Percentiles rank a stretch among this genome's conserved stretches.
Conservation (phyloP, 2,797 vertebrate genomes). For the Phoeniculus purpureus region DNA sequence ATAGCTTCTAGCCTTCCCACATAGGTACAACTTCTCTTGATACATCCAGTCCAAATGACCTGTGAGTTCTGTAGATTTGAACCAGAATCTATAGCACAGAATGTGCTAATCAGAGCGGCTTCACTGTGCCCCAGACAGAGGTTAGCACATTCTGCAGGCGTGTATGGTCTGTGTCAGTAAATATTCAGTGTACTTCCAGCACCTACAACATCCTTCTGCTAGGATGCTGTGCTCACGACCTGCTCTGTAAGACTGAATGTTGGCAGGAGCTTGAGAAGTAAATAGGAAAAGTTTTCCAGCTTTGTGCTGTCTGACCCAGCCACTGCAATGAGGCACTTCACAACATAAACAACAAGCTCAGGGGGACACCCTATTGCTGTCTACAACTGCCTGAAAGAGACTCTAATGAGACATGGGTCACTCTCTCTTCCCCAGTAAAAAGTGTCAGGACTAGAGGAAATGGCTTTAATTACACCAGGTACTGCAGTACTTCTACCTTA, state of each 20-base stretch:
- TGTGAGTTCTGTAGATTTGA: not conserved
- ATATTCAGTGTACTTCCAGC: not conserved
- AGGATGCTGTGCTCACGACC: not conserved
- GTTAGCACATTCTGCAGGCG: not conserved
- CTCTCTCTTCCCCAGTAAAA: too few relatives aligned
- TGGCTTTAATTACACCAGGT: too few relatives aligned
- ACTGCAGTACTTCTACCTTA: not conserved
- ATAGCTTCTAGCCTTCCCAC: not conserved
- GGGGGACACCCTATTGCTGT: too few relatives aligned
- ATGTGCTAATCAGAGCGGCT: not conserved
- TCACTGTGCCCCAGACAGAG: not conserved
- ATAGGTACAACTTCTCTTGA: not conserved
- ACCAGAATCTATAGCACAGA: not conserved
- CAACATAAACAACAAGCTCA: too few relatives aligned
- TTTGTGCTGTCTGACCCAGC: accelerated
- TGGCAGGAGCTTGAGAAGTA: not conserved
- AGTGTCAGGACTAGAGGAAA: too few relatives aligned
- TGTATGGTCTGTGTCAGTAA: not conserved
- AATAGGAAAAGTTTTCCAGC: not conserved
- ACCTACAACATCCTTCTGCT: not conserved
- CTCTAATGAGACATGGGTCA: too few relatives aligned
- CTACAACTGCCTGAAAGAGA: too few relatives aligned
- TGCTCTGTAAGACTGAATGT: not conserved
- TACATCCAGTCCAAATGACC: not conserved
- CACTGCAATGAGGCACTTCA: not conserved